These are phyloP conservation scores for Cremastinae sp. DNA, from an alignment of 2,888 invertebrate genomes.

Conservation along the genomic window DNA sequence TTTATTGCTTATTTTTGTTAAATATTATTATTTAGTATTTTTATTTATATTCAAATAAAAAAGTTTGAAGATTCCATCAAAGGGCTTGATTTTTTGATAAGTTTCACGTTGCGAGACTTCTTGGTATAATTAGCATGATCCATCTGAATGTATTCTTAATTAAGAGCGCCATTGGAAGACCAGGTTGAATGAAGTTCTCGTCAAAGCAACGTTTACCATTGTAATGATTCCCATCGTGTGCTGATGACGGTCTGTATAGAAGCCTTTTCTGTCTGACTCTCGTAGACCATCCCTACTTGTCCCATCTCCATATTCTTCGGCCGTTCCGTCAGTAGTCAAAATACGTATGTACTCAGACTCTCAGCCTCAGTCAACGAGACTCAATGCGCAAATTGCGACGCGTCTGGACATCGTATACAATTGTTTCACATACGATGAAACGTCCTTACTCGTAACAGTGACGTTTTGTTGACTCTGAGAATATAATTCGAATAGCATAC, in stretches of 20 bases:
- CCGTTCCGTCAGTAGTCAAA: conserved; percentile 48
- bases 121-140: conserved; percentile 27
- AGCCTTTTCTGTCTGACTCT: conserved; percentile 41
- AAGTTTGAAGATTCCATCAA: conserved; percentile 1
- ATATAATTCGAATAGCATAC: conserved; percentile 48
- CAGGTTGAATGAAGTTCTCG: conserved; percentile 36
- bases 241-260: conserved; percentile 34
- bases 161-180: conserved; percentile 23
- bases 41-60: too few relatives aligned
- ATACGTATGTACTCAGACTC: conserved; percentile 24
- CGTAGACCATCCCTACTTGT: too few relatives aligned
- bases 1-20: too few relatives aligned
- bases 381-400: too few relatives aligned
- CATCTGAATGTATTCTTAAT: conserved; percentile 39
- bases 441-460: conserved; percentile 11
- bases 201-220: conserved; percentile 50
- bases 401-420: background rate
- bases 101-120: conserved; percentile 4
- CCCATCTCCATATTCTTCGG: background rate
- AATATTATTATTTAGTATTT: too few relatives aligned
- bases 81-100: conserved; percentile 19
- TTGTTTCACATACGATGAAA: too few relatives aligned
- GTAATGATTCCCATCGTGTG: conserved; percentile 44
- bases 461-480: conserved; percentile 54
- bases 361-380: too few relatives aligned